phyloP scores from a whole-genome alignment of 1,140 invertebrate genomes.

The Drosophila triauraria region DNA sequence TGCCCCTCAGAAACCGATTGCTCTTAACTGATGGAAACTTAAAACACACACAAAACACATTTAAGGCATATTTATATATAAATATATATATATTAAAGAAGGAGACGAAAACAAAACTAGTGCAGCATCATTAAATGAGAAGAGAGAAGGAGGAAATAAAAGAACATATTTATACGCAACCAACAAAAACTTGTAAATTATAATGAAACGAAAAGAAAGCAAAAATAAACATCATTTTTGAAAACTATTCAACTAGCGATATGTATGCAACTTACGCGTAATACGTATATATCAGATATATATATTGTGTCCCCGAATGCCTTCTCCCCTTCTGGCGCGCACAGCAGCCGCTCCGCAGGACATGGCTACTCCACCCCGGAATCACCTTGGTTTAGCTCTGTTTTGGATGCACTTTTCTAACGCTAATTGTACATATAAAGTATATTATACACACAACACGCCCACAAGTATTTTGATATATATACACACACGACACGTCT shows the following conservation, averaged over 20 bases:
- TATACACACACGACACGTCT: conserved; percentile 42
- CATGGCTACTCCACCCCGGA: conserved; percentile 6
- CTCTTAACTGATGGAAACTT: conserved; percentile 61
- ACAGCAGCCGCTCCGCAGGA: conserved; percentile 13
- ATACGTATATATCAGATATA: conserved; percentile 40
- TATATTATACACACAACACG: conserved; percentile 22
- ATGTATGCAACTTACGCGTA: conserved; percentile 52
- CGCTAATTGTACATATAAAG: conserved; percentile 57
- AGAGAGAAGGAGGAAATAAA: conserved; percentile 19
- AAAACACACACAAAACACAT: conserved; percentile 43
- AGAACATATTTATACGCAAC: conserved; percentile 70
- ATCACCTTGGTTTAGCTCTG: conserved; percentile 74
- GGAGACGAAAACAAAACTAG: conserved; percentile 57
- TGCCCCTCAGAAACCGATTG: conserved; percentile 44
- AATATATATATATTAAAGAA: conserved; percentile 54
- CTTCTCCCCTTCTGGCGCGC: conserved; percentile 10
- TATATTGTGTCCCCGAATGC: conserved; percentile 50
- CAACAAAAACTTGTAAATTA: conserved; percentile 78
- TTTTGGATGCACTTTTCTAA: conserved; percentile 73
- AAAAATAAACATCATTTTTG: conserved; percentile 64
- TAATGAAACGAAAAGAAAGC: conserved; percentile 61
- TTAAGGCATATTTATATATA: conserved; percentile 58
- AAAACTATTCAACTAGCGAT: conserved; percentile 53
- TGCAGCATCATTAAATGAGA: conserved; percentile 75
- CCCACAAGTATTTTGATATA: conserved; percentile 44